Conservation (phyloP, 2,113 vertebrate species). For the Aspiorhynchus laticeps region DNA sequence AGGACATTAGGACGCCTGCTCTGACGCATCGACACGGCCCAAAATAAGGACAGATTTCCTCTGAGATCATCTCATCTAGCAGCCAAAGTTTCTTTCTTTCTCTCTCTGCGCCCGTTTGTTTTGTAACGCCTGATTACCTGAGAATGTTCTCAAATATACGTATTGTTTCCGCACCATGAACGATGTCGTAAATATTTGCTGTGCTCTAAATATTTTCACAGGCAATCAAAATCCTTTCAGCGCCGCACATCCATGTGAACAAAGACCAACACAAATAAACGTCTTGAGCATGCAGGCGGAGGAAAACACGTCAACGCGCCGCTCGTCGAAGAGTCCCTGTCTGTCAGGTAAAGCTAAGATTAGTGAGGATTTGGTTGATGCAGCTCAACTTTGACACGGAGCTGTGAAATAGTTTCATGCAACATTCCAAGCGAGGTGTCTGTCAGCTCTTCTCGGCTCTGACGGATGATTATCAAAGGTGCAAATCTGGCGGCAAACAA, state of each 20-base stretch:
- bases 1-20: slow-evolving; percentile 34
- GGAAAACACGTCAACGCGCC: slow-evolving; percentile 74
- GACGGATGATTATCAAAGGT: slow-evolving; percentile 65
- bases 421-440: slow-evolving; percentile 73
- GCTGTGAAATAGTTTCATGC: slow-evolving; percentile 72
- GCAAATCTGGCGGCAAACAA: slow-evolving; percentile 56
- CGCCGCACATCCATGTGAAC: slow-evolving; percentile 67
- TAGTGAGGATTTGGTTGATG: slow-evolving; percentile 73
- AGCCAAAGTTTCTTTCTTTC: slow-evolving; percentile 52
- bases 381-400: slow-evolving; percentile 71
- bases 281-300: slow-evolving; percentile 65
- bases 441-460: slow-evolving; percentile 69
- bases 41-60: slow-evolving; percentile 58
- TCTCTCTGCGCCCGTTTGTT: slow-evolving; percentile 70
- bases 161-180: slow-evolving; percentile 76
- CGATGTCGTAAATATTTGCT: slow-evolving; percentile 78
- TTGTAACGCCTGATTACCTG: slow-evolving; percentile 75
- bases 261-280: slow-evolving; percentile 72
- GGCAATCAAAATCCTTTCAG: slow-evolving; percentile 77
- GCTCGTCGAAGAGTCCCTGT: slow-evolving; percentile 60
- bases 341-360: slow-evolving; percentile 75
- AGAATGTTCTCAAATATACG: slow-evolving; percentile 72
- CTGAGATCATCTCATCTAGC: slow-evolving; percentile 56
- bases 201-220: slow-evolving; percentile 76
- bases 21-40: slow-evolving; percentile 25